A percentile compares a stretch with the other conserved stretches of the same genome.
These are phyloP conservation scores for Mantis religiosa DNA, from an alignment of 2,888 invertebrate species.

Conservation along the genomic window DNA sequence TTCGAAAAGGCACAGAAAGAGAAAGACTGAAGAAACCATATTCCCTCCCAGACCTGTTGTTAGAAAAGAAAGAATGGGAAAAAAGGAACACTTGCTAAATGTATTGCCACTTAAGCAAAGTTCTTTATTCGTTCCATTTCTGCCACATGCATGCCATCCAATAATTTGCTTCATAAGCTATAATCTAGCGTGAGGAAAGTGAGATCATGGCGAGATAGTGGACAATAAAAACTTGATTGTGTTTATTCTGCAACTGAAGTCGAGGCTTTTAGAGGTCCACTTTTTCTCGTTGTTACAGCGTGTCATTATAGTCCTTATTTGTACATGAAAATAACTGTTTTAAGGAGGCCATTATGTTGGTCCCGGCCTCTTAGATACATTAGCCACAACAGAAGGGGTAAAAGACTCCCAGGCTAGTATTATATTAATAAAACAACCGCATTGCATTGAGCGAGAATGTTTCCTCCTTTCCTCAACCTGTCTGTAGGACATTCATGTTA, in stretches of 20 bases:
- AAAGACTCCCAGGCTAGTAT: not conserved
- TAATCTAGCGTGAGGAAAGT: not conserved
- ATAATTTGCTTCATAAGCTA: not conserved
- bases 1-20: too few relatives aligned
- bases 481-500: too few relatives aligned
- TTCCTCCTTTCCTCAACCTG: too few relatives aligned
- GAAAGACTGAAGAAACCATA: too few relatives aligned
- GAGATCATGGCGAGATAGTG: not conserved
- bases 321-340: conserved; percentile 7
- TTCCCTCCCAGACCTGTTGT: not conserved
- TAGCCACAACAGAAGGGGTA: not conserved
- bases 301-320: conserved; percentile 12
- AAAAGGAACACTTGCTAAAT: not conserved
- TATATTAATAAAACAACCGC: not conserved
- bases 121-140: not conserved
- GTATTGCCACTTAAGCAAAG: not conserved
- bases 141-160: not conserved
- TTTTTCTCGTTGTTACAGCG: not conserved
- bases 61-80: not conserved
- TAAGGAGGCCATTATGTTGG: not conserved
- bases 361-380: not conserved
- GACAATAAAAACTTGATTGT: not conserved
- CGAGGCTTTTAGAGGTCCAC: not conserved
- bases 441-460: too few relatives aligned
- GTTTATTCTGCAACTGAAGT: not conserved